Base-by-base conservation (phyloP, 2,113 vertebrate species). In the Thryonomys swinderianus region DNA sequence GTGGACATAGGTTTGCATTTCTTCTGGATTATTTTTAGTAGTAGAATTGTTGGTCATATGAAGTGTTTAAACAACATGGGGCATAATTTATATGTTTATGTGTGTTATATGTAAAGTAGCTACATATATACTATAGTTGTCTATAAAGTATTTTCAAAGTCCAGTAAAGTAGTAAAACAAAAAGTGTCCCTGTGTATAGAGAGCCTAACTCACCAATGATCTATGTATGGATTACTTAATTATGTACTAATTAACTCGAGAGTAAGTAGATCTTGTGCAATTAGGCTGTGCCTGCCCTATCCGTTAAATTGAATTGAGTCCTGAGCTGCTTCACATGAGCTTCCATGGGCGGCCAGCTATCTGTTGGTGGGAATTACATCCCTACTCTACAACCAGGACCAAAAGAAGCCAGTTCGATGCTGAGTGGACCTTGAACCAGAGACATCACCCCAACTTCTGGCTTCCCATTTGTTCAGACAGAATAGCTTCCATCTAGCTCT, bases 31-130 rank as follows among this genome's bases (percentile, higher is more conserved):
- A 12, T 67, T 37, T 79, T 42, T 81, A 73, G 64, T 48, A 71
- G 55, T 82, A 21, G 45, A 85, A 61, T 64, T 67, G 8, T 25
- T 51, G 17, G 30, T 85, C 73, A 23, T 59, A n/a, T 11, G 34
- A 69, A 30, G 67, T 85, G 37, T 74, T 96, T 96, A 76, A 90
- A 62, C 14, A 94, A 61, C 66, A 27, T 88, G 42, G 57, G 62
- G 9, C 84, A 61, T 80, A 84, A 74, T 53, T 55, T 81, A 69
- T 64, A 32, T 76, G 21, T 74, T 11, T 5, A n/a, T 82, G 30
- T 73, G 40, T 34, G 14, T 45, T 61, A 45, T 64, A 78, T 32
- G 16, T 18, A 20, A 81, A 21, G 48, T 27, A 73, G 21, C 45
- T 21, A 9, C 55, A 66, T n/a, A 12, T 9, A 67, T 57, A n/a